phyloP scores from a whole-genome alignment of 2,113 vertebrate genomes.

The Mobula hypostoma region DNA sequence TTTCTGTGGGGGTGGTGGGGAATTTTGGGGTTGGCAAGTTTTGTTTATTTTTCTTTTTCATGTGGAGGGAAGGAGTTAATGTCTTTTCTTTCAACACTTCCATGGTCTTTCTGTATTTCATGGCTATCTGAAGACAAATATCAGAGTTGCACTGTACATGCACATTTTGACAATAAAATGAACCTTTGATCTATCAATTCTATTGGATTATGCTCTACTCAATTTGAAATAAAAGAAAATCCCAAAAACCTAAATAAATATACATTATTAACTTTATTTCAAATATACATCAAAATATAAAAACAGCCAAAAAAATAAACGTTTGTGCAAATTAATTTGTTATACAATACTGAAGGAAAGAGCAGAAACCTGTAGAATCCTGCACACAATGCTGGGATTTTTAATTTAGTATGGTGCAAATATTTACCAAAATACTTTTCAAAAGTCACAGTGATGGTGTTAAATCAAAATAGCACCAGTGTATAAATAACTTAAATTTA shows the following conservation, averaged over 20 bases:
- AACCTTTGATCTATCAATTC: neutral
- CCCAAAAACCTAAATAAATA: neutral
- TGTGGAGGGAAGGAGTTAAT: no score
- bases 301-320: conserved; percentile 1
- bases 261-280: conserved; percentile 17
- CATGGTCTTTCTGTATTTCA: no score
- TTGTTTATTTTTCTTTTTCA: no score
- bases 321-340: conserved; percentile 15
- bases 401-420: conserved; percentile 8
- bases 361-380: neutral
- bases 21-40: no score
- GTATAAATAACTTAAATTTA: conserved; percentile 29
- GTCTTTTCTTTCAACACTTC: no score
- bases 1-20: no score
- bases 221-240: neutral
- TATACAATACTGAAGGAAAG: conserved; percentile 11
- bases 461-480: conserved; percentile 7
- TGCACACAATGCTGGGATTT: neutral
- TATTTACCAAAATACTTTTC: neutral
- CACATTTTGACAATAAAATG: no score
- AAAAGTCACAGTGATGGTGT: neutral
- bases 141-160: no score
- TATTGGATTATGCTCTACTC: neutral
- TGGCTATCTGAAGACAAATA: no score
- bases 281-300: conserved; percentile 27